Percentiles rank a stretch among this genome's conserved stretches.
phyloP scores from a whole-genome alignment of 1,140 invertebrate species.

The Maconellicoccus hirsutus region DNA sequence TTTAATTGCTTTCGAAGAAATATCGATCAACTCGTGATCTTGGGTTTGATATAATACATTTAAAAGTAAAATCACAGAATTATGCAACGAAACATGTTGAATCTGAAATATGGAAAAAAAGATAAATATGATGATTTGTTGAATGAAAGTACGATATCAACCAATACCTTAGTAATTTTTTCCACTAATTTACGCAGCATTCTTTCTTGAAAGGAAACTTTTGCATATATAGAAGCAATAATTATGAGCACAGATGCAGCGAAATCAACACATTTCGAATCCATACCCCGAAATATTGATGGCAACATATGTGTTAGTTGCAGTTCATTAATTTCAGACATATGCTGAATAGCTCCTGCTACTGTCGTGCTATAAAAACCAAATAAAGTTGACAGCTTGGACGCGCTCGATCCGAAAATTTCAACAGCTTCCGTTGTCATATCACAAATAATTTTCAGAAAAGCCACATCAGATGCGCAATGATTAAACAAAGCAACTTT shows the following conservation, averaged over 20 bases:
- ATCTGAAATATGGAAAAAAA: neutral
- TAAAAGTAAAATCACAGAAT: neutral
- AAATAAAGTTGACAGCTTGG: constrained; percentile 52
- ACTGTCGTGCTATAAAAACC: constrained; percentile 64
- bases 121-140: neutral
- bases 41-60: constrained; percentile 4
- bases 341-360: constrained; percentile 50
- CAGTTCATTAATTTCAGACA: constrained; percentile 42
- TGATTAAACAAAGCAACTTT: constrained; percentile 58
- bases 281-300: constrained; percentile 52
- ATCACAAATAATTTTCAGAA: constrained; percentile 61
- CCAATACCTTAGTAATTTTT: neutral
- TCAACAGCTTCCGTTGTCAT: constrained; percentile 32
- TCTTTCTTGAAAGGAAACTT: constrained; percentile 46
- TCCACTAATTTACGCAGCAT: constrained; percentile 31
- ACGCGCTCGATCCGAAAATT: constrained; percentile 42
- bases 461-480: constrained; percentile 51
- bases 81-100: neutral
- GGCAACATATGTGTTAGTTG: constrained; percentile 57
- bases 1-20: neutral
- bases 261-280: constrained; percentile 53
- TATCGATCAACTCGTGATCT: neutral
- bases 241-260: constrained; percentile 62
- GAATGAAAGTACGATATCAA: neutral
- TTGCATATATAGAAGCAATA: constrained; percentile 41